Conservation (phyloP, 2,113 vertebrate genomes). For the Myrmecophaga tridactyla region DNA sequence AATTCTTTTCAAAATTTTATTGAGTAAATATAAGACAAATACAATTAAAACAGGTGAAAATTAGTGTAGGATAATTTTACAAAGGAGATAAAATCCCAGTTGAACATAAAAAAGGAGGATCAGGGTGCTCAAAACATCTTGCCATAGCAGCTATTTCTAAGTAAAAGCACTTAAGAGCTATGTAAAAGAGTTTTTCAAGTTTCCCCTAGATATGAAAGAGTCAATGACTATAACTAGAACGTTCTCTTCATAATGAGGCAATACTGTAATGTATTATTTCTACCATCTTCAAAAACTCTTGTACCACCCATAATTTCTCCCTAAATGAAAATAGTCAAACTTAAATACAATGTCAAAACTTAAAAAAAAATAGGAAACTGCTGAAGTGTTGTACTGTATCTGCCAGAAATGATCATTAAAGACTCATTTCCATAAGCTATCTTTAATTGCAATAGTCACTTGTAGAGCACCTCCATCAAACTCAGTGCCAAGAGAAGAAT, state of each 20-base stretch:
- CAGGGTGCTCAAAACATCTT: not conserved
- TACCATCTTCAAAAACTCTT: not conserved
- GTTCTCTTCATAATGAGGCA: slow-evolving; percentile 50
- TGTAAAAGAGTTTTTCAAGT: slow-evolving; percentile 47
- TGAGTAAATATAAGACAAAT: not conserved
- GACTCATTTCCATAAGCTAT: slow-evolving; percentile 29
- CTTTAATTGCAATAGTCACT: slow-evolving; percentile 40
- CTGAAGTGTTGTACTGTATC: not conserved
- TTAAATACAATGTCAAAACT: slow-evolving; percentile 44
- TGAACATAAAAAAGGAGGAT: not conserved
- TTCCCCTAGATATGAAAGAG: slow-evolving; percentile 17
- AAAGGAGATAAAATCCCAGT: not conserved
- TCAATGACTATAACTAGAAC: slow-evolving; percentile 22
- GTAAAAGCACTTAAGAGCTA: not conserved
- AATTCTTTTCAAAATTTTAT: not conserved
- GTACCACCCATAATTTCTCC: not conserved
- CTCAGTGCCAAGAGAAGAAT: not conserved
- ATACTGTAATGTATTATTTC: slow-evolving; percentile 24
- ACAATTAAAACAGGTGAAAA: slow-evolving; percentile 17
- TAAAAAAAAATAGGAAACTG: not conserved
- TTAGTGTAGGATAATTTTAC: not conserved
- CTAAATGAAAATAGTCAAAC: slow-evolving; percentile 33
- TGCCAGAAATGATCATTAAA: slow-evolving; percentile 47
- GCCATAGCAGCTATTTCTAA: not conserved
- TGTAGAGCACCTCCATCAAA: slow-evolving; percentile 11